These are phyloP conservation scores for Corticium candelabrum DNA, from an alignment of 37 sponge, comb jelly and placozoan genomes.

Conservation along the genomic window DNA sequence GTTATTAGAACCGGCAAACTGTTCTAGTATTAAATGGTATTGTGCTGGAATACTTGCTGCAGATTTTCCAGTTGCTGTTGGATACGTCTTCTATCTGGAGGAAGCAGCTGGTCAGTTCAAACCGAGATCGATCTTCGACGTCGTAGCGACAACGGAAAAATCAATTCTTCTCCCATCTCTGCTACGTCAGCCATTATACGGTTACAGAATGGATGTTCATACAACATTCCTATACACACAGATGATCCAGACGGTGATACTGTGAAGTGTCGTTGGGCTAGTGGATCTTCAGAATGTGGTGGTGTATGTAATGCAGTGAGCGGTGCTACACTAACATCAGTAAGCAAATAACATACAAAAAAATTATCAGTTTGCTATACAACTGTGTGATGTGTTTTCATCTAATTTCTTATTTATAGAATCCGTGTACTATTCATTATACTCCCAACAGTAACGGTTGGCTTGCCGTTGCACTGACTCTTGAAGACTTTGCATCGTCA, in stretches of 20 bases:
- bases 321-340: background rate
- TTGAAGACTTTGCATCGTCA: background rate
- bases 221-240: constrained; percentile 21
- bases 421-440: background rate
- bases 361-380: no score
- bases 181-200: constrained; percentile 25
- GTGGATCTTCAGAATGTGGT: background rate
- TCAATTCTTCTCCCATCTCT: constrained; percentile 43
- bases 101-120: background rate
- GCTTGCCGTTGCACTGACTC: background rate
- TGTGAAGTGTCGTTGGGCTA: background rate
- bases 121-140: background rate
- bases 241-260: background rate
- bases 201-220: constrained; percentile 16
- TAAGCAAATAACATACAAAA: no score
- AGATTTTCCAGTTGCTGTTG: background rate
- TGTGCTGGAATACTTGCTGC: background rate
- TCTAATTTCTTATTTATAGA: no score
- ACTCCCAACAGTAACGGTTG: background rate
- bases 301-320: background rate
- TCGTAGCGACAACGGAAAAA: constrained; percentile 21
- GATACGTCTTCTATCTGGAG: background rate
- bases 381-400: background rate
- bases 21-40: no score
- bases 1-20: background rate